These are phyloP conservation scores for Liopterus haemorrhoidalis DNA, from an alignment of 2,888 invertebrate genomes.

Conservation along the genomic window DNA sequence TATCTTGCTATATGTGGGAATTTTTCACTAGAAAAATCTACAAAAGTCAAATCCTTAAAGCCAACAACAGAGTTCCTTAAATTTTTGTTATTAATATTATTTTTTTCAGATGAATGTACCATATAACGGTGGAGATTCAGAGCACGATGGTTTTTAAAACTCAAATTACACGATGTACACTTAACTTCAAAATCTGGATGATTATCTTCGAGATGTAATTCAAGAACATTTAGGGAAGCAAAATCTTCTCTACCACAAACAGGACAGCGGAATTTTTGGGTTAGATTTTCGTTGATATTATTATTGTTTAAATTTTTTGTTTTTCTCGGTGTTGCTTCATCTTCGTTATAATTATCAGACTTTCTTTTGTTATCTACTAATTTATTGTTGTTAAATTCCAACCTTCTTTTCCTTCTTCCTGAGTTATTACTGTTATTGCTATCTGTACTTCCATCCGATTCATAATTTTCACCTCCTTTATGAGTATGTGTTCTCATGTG, in stretches of 20 bases:
- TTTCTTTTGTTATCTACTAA: constrained; percentile 43
- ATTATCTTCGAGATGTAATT: constrained; percentile 59
- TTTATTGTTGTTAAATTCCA: constrained; percentile 44
- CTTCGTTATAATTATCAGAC: constrained; percentile 38
- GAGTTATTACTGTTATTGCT: constrained; percentile 43
- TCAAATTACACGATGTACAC: constrained; percentile 64
- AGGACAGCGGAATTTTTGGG: constrained; percentile 50
- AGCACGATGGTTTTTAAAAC: constrained; percentile 67
- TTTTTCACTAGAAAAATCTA: constrained; percentile 75
- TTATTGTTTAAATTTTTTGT: constrained; percentile 35
- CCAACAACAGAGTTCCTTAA: constrained; percentile 53
- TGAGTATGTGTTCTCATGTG: constrained; percentile 69
- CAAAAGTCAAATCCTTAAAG: constrained; percentile 66
- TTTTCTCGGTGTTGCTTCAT: constrained; percentile 30
- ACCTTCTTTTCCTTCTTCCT: constrained; percentile 39
- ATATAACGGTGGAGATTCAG: constrained; percentile 65
- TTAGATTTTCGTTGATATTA: constrained; percentile 34
- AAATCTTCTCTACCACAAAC: constrained; percentile 61
- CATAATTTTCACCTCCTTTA: constrained; percentile 52
- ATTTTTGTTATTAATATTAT: constrained; percentile 33
- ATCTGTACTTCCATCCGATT: constrained; percentile 54
- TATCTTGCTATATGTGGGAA: constrained; percentile 72
- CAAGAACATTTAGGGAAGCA: constrained; percentile 52
- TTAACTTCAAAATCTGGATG: constrained; percentile 63
- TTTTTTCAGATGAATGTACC: constrained; percentile 47